Percentiles rank a stretch among this genome's conserved stretches.
These are phyloP conservation scores for Dysmachus trigonus DNA, from an alignment of 2,888 invertebrate species.

Conservation along the genomic window DNA sequence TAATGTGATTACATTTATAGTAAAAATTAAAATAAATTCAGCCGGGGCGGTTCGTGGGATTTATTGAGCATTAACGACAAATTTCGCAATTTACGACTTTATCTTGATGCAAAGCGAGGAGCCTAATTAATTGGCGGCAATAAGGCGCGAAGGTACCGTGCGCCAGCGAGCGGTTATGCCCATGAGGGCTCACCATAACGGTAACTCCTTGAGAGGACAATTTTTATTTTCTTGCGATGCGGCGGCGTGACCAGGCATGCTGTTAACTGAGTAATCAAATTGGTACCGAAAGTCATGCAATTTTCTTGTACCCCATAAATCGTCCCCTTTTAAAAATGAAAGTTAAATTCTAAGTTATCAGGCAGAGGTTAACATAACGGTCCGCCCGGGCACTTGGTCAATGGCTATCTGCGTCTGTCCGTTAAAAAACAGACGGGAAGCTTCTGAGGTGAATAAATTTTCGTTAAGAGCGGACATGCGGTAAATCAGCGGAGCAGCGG, in stretches of 20 bases:
- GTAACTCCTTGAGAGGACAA: background rate
- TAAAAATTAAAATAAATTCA: constrained; percentile 26
- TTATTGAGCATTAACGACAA: constrained; percentile 16
- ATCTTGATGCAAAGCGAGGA: background rate
- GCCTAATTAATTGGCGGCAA: constrained; percentile 18
- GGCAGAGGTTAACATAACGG: constrained; percentile 20
- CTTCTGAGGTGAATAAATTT: constrained; percentile 23
- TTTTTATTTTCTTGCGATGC: background rate
- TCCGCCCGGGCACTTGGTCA: background rate
- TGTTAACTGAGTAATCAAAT: constrained; percentile 1
- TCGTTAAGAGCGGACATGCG: constrained; percentile 12
- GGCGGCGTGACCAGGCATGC: background rate
- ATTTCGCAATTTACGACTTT: constrained; percentile 23
- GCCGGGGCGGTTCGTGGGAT: background rate
- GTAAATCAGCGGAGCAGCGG: constrained; percentile 15
- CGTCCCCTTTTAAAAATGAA: constrained; percentile 25
- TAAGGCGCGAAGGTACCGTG: background rate
- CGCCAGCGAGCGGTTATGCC: background rate
- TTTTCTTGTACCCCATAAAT: constrained; percentile 21
- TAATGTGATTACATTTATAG: constrained; percentile 31
- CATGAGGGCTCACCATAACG: background rate
- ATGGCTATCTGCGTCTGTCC: background rate
- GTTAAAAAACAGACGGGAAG: background rate
- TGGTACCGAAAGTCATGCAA: constrained; percentile 16
- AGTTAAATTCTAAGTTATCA: constrained; percentile 40